These are phyloP conservation scores for Aspidiotus rigidus DNA, from an alignment of 2,888 invertebrate species.

Conservation along the genomic window DNA sequence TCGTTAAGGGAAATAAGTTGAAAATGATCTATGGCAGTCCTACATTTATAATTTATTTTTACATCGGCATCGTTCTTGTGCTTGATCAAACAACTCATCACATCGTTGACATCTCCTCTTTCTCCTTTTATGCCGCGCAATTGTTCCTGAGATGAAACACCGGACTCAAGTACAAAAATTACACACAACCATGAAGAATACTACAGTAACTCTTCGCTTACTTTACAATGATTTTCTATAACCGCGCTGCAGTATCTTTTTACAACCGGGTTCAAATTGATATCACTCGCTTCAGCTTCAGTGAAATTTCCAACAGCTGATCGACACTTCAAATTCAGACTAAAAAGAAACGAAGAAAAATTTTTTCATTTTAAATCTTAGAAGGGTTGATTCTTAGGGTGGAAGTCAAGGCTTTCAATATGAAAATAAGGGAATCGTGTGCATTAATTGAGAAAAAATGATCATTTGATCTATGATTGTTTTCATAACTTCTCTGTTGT, in stretches of 20 bases:
- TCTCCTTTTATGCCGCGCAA: constrained; percentile 45
- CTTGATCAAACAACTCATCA: constrained; percentile 87
- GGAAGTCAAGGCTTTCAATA: background rate
- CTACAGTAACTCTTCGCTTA: constrained; percentile 36
- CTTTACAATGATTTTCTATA: constrained; percentile 66
- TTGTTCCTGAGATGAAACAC: constrained; percentile 29
- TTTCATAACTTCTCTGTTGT: too few species aligned
- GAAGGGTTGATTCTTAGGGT: too few species aligned
- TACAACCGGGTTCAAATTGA: constrained; percentile 81
- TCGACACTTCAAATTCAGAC: constrained; percentile 56
- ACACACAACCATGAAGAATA: background rate
- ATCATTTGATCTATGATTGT: background rate
- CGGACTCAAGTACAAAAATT: background rate
- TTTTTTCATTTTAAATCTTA: too few species aligned
- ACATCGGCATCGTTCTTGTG: constrained; percentile 82
- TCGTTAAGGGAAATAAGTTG: constrained; percentile 88
- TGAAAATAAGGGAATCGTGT: background rate
- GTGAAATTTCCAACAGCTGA: constrained; percentile 73
- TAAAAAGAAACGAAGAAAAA: constrained; percentile 11
- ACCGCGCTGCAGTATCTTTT: constrained; percentile 70
- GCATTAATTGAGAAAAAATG: background rate
- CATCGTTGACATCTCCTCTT: constrained; percentile 63
- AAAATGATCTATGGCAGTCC: constrained; percentile 91
- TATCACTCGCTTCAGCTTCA: constrained; percentile 77
- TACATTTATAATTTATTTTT: constrained; percentile 70